These are phyloP conservation scores for Drosophila busckii DNA, from an alignment of 1,140 invertebrate species.

Conservation along the genomic window DNA sequence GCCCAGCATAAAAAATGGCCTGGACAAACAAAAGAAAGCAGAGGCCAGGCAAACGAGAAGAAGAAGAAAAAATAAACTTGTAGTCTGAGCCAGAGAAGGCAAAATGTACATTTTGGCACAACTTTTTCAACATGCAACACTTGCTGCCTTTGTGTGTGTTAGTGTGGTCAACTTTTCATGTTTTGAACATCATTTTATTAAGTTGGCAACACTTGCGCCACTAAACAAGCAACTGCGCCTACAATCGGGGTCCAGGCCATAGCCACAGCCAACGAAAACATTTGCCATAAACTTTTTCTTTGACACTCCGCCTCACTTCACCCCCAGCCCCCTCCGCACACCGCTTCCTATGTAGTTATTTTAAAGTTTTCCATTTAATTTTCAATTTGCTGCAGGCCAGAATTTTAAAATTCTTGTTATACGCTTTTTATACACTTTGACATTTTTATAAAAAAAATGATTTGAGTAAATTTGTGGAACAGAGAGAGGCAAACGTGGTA, in stretches of 20 bases:
- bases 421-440: too few relatives aligned
- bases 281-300: constrained; percentile 37
- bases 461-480: too few relatives aligned
- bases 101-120: constrained; percentile 71
- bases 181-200: constrained; percentile 70
- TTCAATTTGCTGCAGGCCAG: constrained; percentile 67
- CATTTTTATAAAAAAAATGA: too few relatives aligned
- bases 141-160: constrained; percentile 41
- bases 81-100: too few relatives aligned
- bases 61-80: constrained; percentile 7
- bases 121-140: constrained; percentile 62
- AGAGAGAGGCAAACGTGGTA: too few relatives aligned
- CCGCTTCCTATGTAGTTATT: constrained; percentile 52
- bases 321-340: neutral
- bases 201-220: constrained; percentile 70
- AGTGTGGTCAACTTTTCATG: constrained; percentile 67
- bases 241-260: constrained; percentile 47
- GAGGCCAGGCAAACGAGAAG: too few relatives aligned
- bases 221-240: constrained; percentile 24
- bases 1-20: constrained; percentile 42
- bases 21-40: constrained; percentile 44
- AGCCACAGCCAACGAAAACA: constrained; percentile 23
- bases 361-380: constrained; percentile 76
- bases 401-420: constrained; percentile 58
- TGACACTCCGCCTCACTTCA: constrained; percentile 1